Conservation (phyloP, 2,888 invertebrate genomes). For the Tetrapedia diversipes region DNA sequence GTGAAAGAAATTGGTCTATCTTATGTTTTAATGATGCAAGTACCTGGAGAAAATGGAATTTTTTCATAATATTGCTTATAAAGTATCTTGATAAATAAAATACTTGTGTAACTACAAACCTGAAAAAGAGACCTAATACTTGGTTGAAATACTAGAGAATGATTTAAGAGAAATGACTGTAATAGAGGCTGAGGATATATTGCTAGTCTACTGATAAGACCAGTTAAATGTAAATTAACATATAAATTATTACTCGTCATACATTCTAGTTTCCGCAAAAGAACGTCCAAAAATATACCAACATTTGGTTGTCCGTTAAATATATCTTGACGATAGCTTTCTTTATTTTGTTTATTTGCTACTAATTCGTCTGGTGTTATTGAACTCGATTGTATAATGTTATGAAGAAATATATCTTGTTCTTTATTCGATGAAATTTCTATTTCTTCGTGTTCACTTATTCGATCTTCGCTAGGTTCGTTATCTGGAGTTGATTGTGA, state of each 20-base stretch:
- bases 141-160: constrained; percentile 93
- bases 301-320: constrained; percentile 81
- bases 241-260: constrained; percentile 93
- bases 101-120: constrained; percentile 83
- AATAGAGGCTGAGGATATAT: constrained; percentile 95
- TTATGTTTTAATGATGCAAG: constrained; percentile 92
- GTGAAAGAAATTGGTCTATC: constrained; percentile 90
- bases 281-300: constrained; percentile 88
- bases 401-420: constrained; percentile 61
- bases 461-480: constrained; percentile 77
- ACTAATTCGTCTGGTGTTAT: constrained; percentile 32
- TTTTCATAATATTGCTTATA: constrained; percentile 62
- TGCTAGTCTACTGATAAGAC: constrained; percentile 92
- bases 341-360: constrained; percentile 57
- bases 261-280: constrained; percentile 92
- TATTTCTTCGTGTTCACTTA: constrained; percentile 69
- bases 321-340: constrained; percentile 67
- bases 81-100: neutral
- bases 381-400: constrained; percentile 35
- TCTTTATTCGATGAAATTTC: constrained; percentile 52
- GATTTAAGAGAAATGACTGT: constrained; percentile 93
- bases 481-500: constrained; percentile 83
- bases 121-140: constrained; percentile 95
- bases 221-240: constrained; percentile 94
- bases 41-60: constrained; percentile 84